Base-by-base conservation (phyloP, 2,113 vertebrate genomes). In the Rhabdornis inornatus region DNA sequence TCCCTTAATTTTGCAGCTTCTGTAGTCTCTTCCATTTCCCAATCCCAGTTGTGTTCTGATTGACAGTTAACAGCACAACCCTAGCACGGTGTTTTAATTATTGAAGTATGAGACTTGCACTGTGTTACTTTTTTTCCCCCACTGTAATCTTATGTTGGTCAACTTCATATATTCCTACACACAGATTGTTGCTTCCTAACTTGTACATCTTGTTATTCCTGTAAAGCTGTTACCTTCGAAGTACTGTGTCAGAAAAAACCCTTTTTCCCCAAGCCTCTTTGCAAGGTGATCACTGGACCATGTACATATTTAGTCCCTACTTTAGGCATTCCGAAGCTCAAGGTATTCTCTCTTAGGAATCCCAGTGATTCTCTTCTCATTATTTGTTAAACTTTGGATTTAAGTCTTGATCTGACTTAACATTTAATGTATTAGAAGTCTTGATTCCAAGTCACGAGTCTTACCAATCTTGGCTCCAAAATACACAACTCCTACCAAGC, bases 11-110 rank as follows among this genome's bases (percentile, higher is more conserved):
- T 80, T 52, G 33, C 40, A 60, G 7, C 1, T 80, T 83, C 55
- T 80, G 21, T 76, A 55, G 59, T 72, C 15, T 53, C 6, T 83
- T 40, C 4, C 0, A 0, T 80, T 64, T 94, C 49, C 17, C 39
- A 33, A 0, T 71, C 12, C 14, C 9, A 4, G 0, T 4, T 64
- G 44, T 1, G 0, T 80, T 94, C 18, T 5, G 14, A 33, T 15
- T 13, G 21, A 57, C 35, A 83, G 24, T 50, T 89, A 33, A 23
- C 27, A 72, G 33, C 47, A 45, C 52, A 53, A 21, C 11, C 9
- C 40, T 35, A 50, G 33, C 37, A 55, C 1, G 1, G 8, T 69
- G 33, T 13, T 64, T 40, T 82, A 50, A 27, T 78, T 89, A 31
- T 45, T 59, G 3, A 68, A 33, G 10, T 72, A 3, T 50, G 59